Conservation (phyloP, 2,888 invertebrate genomes). For the Macaria liturata region DNA sequence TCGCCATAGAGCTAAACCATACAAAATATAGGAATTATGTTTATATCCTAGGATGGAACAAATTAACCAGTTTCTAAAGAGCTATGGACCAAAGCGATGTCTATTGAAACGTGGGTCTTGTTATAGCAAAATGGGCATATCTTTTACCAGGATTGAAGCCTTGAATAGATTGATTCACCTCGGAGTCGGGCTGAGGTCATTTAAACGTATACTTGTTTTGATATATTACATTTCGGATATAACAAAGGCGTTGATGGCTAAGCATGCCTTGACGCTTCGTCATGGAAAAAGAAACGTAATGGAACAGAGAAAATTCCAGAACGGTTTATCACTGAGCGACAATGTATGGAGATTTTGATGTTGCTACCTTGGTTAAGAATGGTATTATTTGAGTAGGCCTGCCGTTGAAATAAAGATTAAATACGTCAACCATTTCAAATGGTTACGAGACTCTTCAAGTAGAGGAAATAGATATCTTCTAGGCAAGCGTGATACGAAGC, state of each 20-base stretch:
- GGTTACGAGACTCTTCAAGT: too few relatives aligned
- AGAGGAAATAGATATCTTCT: too few relatives aligned
- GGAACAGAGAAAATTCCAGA: constrained; percentile 15
- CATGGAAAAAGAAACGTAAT: constrained; percentile 10
- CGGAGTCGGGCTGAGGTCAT: constrained; percentile 54
- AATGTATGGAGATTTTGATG: too few relatives aligned
- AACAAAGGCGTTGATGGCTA: constrained; percentile 21
- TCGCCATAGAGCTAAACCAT: constrained; percentile 10
- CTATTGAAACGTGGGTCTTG: constrained; percentile 28
- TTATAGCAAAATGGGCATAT: constrained; percentile 53
- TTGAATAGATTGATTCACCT: constrained; percentile 75
- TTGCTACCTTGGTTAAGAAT: too few relatives aligned
- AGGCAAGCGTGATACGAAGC: too few relatives aligned
- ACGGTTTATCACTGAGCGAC: constrained; percentile 13
- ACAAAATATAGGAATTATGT: constrained; percentile 15
- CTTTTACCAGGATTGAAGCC: constrained; percentile 64
- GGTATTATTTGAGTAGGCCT: too few relatives aligned
- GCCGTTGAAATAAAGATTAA: too few relatives aligned
- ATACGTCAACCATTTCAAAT: too few relatives aligned
- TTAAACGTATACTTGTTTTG: constrained; percentile 35
- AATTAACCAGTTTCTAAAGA: constrained; percentile 40
- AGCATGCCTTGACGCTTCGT: constrained; percentile 13
- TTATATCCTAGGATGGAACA: constrained; percentile 16
- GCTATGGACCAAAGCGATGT: constrained; percentile 33
- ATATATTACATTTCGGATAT: constrained; percentile 32